phyloP scores from a whole-genome alignment of 1,140 invertebrate genomes.

The Temnothorax longispinosus region DNA sequence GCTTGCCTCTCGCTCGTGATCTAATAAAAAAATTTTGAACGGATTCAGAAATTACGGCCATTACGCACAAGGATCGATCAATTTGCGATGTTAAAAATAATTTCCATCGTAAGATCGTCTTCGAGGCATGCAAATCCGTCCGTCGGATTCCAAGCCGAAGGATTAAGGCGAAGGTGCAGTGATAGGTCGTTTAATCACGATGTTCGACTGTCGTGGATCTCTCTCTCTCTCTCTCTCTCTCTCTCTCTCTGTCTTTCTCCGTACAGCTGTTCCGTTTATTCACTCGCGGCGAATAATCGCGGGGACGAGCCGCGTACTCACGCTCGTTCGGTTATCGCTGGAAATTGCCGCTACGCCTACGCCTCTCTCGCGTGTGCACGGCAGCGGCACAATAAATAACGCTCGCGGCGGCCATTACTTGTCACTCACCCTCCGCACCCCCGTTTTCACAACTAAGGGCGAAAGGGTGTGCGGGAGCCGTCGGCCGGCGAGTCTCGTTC shows the following conservation, averaged over 20 bases:
- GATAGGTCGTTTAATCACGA: slow-evolving; percentile 34
- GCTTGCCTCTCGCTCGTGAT: neutral
- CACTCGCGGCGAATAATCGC: slow-evolving; percentile 67
- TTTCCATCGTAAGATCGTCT: neutral
- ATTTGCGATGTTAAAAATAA: neutral
- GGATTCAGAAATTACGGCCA: too few relatives aligned
- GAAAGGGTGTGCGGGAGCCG: slow-evolving; percentile 47
- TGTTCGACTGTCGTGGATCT: neutral
- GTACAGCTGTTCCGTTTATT: slow-evolving; percentile 56
- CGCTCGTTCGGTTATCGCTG: slow-evolving; percentile 69
- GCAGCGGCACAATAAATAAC: slow-evolving; percentile 79
- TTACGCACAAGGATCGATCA: too few relatives aligned
- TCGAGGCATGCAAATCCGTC: neutral
- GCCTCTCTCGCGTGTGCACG: slow-evolving; percentile 65
- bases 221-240: neutral
- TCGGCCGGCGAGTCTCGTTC: neutral
- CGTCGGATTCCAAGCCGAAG: slow-evolving; percentile 17
- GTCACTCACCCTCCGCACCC: slow-evolving; percentile 75
- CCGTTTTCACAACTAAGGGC: slow-evolving; percentile 43
- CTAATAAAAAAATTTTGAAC: neutral
- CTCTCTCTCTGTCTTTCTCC: neutral
- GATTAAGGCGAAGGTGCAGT: neutral
- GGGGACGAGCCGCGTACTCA: slow-evolving; percentile 58
- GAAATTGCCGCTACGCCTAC: slow-evolving; percentile 69
- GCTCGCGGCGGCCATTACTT: slow-evolving; percentile 80